Conservation (phyloP, 2,797 vertebrate genomes). For the Crocidura indochinensis region DNA sequence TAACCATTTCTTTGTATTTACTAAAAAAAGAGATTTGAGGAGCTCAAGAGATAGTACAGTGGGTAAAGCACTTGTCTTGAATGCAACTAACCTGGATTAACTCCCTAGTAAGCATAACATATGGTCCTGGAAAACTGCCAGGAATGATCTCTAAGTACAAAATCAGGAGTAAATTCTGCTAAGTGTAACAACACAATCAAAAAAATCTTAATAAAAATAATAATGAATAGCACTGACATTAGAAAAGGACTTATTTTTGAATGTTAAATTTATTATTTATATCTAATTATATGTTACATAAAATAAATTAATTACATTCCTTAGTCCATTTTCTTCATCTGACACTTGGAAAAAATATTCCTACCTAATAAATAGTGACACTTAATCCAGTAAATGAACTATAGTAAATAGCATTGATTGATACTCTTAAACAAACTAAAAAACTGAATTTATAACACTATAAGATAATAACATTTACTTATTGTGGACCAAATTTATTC, state of each 20-base stretch:
- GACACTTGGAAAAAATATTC: not conserved
- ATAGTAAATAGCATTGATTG: not conserved
- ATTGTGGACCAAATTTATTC: slow-evolving; percentile 40
- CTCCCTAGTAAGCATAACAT: too few species aligned
- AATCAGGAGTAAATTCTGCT: too few species aligned
- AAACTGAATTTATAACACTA: not conserved
- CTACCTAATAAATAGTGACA: slow-evolving; percentile 5
- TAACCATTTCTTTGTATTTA: slow-evolving; percentile 59
- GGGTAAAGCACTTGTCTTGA: too few species aligned
- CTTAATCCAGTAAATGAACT: slow-evolving; percentile 23
- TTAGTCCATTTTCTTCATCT: slow-evolving; percentile 15
- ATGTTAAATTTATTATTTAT: not conserved
- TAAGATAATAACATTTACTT: slow-evolving; percentile 34
- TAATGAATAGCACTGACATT: not conserved
- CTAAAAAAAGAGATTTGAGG: not conserved
- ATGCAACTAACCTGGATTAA: too few species aligned
- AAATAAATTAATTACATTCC: slow-evolving; percentile 13
- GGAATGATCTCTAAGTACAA: too few species aligned
- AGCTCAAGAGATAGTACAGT: too few species aligned
- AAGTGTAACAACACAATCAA: too few species aligned
- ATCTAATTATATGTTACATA: not conserved
- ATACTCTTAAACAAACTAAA: too few species aligned
- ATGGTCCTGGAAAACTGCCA: too few species aligned
- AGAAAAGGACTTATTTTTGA: not conserved
- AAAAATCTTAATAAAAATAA: too few species aligned